Evolutionary conservation across 2,888 invertebrate species (phyloP).

Genomic region (Cenopis cana): DNA sequence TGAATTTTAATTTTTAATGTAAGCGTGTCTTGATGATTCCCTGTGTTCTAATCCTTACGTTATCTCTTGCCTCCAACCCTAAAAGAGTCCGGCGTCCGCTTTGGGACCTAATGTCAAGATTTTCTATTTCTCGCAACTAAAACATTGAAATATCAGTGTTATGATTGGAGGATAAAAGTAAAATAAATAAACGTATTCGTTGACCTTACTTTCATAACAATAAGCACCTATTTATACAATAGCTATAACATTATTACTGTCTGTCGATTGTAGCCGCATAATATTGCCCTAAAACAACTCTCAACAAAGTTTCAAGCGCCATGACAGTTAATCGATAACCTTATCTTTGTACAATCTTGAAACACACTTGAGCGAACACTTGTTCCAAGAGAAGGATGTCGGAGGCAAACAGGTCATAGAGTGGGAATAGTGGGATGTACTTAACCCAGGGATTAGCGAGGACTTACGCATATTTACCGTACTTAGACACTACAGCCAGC

Average conservation of each 20-base stretch:
- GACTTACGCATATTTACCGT: conserved; percentile 36
- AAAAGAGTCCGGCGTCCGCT: too few relatives aligned
- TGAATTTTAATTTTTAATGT: too few relatives aligned
- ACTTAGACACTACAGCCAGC: conserved; percentile 25
- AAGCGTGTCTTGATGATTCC: too few relatives aligned
- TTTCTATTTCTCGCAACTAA: too few relatives aligned
- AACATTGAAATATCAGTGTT: not conserved
- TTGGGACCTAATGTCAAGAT: too few relatives aligned
- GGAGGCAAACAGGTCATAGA: conserved; percentile 39
- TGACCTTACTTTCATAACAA: not conserved
- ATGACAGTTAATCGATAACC: conserved; percentile 36
- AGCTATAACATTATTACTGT: conserved; percentile 5
- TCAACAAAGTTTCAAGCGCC: conserved; percentile 35
- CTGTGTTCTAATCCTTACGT: too few relatives aligned
- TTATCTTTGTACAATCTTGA: conserved; percentile 31
- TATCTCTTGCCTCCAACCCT: too few relatives aligned
- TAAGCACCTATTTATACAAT: not conserved
- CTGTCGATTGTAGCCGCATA: conserved; percentile 33
- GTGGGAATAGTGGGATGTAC: conserved; percentile 32
- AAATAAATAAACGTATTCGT: not conserved
- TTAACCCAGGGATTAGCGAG: conserved; percentile 35
- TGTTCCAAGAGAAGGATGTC: conserved; percentile 38
- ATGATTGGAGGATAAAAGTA: not conserved
- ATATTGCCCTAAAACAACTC: conserved; percentile 35
- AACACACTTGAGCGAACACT: conserved; percentile 41